phyloP scores from a whole-genome alignment of 1,140 invertebrate genomes.

The Conus ventricosus region DNA sequence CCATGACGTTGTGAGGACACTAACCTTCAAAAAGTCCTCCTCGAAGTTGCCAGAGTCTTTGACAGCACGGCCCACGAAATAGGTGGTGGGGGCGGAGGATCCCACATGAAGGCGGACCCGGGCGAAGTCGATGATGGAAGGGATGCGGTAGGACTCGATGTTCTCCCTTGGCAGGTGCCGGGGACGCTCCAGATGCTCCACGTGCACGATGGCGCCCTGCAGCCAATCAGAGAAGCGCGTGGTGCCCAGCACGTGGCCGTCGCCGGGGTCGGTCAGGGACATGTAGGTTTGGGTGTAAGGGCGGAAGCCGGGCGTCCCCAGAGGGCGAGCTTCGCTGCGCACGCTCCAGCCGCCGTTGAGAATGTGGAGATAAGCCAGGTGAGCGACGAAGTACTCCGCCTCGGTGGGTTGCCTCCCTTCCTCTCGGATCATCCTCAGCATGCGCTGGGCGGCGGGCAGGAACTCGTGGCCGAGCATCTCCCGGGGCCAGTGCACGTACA shows the following conservation, averaged over 20 bases:
- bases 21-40: slow-evolving; percentile 55
- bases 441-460: slow-evolving; percentile 39
- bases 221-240: slow-evolving; percentile 59
- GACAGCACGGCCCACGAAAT: slow-evolving; percentile 55
- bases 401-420: slow-evolving; percentile 53
- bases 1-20: background rate
- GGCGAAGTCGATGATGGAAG: slow-evolving; percentile 57
- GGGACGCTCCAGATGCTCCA: slow-evolving; percentile 59
- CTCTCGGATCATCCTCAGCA: slow-evolving; percentile 48
- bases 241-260: slow-evolving; percentile 59
- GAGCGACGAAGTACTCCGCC: slow-evolving; percentile 51
- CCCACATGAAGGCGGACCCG: slow-evolving; percentile 58
- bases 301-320: slow-evolving; percentile 58
- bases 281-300: slow-evolving; percentile 61
- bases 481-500: slow-evolving; percentile 52
- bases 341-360: slow-evolving; percentile 40
- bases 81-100: slow-evolving; percentile 54
- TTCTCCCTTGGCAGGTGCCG: slow-evolving; percentile 48
- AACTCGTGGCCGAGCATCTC: slow-evolving; percentile 40
- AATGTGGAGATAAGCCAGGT: slow-evolving; percentile 55
- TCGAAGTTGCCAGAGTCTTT: slow-evolving; percentile 59
- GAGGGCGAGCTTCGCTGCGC: slow-evolving; percentile 29
- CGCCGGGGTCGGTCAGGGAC: slow-evolving; percentile 62
- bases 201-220: slow-evolving; percentile 59
- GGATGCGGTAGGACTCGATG: slow-evolving; percentile 57